Evolutionary conservation across 2,113 vertebrate genomes (phyloP).

Genomic region (Forbesichthys agassizii): DNA sequence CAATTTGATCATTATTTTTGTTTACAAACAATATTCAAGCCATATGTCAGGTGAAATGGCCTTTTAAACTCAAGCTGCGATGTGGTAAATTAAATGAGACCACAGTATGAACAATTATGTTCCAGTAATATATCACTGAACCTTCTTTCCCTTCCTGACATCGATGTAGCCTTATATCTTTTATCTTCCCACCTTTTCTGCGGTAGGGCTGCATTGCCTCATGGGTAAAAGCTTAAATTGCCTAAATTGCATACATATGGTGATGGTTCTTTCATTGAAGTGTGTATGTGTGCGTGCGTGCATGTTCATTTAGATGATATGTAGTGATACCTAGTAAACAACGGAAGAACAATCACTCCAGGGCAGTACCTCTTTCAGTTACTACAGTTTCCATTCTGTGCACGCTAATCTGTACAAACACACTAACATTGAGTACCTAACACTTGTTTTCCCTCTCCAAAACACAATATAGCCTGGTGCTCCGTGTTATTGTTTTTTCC

Average conservation of each 20-base stretch:
- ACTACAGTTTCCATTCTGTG: constrained; percentile 52
- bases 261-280: constrained; percentile 38
- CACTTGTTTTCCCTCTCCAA: constrained; percentile 4
- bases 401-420: not conserved
- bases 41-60: no score
- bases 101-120: no score
- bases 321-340: constrained; percentile 56
- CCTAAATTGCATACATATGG: constrained; percentile 67
- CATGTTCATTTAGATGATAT: constrained; percentile 46
- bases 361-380: constrained; percentile 37
- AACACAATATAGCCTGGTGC: no score
- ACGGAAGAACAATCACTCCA: constrained; percentile 52
- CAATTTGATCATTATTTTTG: not conserved
- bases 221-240: constrained; percentile 55
- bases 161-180: not conserved
- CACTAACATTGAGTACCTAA: not conserved
- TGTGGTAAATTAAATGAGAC: not conserved
- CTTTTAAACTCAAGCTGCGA: no score
- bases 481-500: not conserved
- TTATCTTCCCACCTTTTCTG: constrained; percentile 25
- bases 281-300: constrained; percentile 26
- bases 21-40: not conserved
- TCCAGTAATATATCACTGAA: constrained; percentile 10
- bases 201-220: constrained; percentile 35
- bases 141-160: no score